Percentiles rank a stretch among this genome's conserved stretches.
Evolutionary conservation across 2,113 vertebrate genomes (phyloP).

Genomic region (Spea multiplicata): DNA sequence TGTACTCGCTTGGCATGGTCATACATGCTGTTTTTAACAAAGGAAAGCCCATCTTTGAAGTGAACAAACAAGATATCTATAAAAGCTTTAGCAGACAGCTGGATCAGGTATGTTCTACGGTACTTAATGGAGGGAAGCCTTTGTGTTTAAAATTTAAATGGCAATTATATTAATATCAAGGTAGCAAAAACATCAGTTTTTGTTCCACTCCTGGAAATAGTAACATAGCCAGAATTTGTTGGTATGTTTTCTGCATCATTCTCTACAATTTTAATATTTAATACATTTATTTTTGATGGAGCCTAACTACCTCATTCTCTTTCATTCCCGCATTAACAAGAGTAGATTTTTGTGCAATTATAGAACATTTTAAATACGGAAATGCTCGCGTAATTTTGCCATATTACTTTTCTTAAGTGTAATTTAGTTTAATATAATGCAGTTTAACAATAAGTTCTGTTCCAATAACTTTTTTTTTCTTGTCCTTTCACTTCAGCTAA

Average conservation of each 20-base stretch:
- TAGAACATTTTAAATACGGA: too few species aligned
- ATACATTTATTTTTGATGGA: too few species aligned
- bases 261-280: too few species aligned
- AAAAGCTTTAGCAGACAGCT: constrained; percentile 97
- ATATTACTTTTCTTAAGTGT: too few species aligned
- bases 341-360: too few species aligned
- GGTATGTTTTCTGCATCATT: not conserved
- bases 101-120: constrained; percentile 79
- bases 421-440: too few species aligned
- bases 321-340: too few species aligned
- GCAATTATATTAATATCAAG: not conserved
- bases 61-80: constrained; percentile 97
- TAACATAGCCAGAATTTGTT: not conserved
- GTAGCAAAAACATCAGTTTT: not conserved
- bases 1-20: constrained; percentile 94
- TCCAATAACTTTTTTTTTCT: too few species aligned
- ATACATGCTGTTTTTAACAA: constrained; percentile 95
- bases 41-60: constrained; percentile 92
- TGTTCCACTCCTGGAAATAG: not conserved
- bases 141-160: not conserved
- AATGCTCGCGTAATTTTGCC: too few species aligned
- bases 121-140: too few species aligned
- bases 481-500: constrained; percentile 69
- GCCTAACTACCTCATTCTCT: too few species aligned
- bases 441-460: too few species aligned